phyloP scores from a whole-genome alignment of 2,797 vertebrate species.

The Poeciliopsis paucimaculata region DNA sequence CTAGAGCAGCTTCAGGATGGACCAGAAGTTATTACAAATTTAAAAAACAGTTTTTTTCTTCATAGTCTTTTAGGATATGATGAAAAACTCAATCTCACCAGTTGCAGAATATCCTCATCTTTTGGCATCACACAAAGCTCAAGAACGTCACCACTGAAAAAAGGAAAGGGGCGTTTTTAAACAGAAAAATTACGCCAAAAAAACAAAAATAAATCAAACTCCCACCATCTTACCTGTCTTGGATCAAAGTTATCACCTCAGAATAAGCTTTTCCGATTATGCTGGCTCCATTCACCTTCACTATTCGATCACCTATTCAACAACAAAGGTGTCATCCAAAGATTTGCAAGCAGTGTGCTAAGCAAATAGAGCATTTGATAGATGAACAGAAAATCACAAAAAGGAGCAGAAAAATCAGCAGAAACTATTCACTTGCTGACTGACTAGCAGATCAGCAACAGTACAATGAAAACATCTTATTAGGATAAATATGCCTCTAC shows the following conservation, averaged over 20 bases:
- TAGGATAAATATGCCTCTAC: slow-evolving; percentile 13
- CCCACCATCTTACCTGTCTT: slow-evolving; percentile 88
- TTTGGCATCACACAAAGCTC: slow-evolving; percentile 99
- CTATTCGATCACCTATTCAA: slow-evolving; percentile 92
- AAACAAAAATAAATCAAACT: neutral
- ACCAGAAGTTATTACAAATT: neutral
- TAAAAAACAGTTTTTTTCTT: neutral
- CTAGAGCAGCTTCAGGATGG: slow-evolving; percentile 45
- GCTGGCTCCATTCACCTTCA: slow-evolving; percentile 97
- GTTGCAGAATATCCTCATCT: slow-evolving; percentile 97
- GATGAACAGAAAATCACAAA: neutral
- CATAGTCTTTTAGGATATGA: neutral
- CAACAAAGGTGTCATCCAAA: neutral
- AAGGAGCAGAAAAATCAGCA: neutral
- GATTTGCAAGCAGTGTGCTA: slow-evolving; percentile 11
- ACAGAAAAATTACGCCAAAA: neutral
- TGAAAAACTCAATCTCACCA: slow-evolving; percentile 83
- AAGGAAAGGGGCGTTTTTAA: neutral
- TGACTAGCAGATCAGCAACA: slow-evolving; percentile 12
- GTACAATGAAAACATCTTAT: neutral
- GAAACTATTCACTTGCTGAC: neutral
- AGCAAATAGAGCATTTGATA: neutral
- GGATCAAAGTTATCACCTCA: slow-evolving; percentile 97
- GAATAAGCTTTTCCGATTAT: slow-evolving; percentile 98
- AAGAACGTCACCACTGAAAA: slow-evolving; percentile 88